Conservation (phyloP, 2,113 vertebrate species). For the Protobothrops flavoviridis region DNA sequence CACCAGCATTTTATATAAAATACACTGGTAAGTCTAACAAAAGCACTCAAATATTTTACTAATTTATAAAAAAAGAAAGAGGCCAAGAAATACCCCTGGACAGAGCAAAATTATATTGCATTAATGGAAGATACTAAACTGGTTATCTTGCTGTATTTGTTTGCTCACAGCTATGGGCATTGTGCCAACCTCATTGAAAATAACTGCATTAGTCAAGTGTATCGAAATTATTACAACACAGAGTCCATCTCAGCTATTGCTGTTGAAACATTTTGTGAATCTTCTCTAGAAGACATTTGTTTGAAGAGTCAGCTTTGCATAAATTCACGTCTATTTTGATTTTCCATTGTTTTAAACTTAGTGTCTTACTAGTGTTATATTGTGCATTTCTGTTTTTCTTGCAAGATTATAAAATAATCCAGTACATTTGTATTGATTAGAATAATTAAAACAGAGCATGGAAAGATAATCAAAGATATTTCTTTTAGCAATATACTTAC, state of each 20-base stretch:
- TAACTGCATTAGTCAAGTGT: constrained; percentile 86
- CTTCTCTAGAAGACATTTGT: constrained; percentile 68
- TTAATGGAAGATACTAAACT: constrained; percentile 64
- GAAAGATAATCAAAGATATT: not conserved
- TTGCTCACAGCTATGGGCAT: constrained; percentile 79
- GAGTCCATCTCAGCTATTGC: constrained; percentile 79
- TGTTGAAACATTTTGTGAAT: constrained; percentile 75
- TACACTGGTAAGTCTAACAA: constrained; percentile 74
- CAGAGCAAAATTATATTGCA: constrained; percentile 54
- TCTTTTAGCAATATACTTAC: not conserved
- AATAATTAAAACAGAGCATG: constrained; percentile 7
- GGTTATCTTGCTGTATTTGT: constrained; percentile 72
- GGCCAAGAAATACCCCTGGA: constrained; percentile 61
- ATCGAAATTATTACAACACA: constrained; percentile 84
- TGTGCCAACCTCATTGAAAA: constrained; percentile 80
- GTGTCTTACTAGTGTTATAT: constrained; percentile 44
- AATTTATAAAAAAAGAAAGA: constrained; percentile 26
- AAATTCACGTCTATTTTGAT: constrained; percentile 62
- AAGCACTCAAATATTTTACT: constrained; percentile 58
- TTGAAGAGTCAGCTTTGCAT: constrained; percentile 61
- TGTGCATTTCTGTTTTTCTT: constrained; percentile 37
- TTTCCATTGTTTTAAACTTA: constrained; percentile 53
- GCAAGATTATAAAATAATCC: constrained; percentile 29
- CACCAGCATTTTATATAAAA: constrained; percentile 75
- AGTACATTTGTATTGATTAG: constrained; percentile 34